Percentiles rank a stretch among this genome's conserved stretches.
phyloP scores from a whole-genome alignment of 2,888 invertebrate genomes.

The Ophion ellenae region DNA sequence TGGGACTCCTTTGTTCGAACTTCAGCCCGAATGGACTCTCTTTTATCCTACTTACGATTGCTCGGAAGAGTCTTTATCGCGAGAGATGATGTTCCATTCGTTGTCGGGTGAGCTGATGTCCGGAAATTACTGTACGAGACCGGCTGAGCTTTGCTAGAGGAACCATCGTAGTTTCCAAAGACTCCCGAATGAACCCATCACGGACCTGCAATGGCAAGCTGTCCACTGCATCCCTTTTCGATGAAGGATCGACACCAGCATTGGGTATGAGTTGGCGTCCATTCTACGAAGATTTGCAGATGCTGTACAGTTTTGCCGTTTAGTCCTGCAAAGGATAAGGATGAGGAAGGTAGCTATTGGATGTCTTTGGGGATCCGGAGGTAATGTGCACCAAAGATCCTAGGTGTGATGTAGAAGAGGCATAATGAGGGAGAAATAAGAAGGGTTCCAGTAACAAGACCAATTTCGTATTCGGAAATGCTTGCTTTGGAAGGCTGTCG shows the following conservation, averaged over 20 bases:
- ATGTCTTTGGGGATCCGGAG: conserved; percentile 6
- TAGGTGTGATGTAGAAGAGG: conserved; percentile 36
- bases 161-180: background rate
- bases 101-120: conserved; percentile 45
- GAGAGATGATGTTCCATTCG: conserved; percentile 30
- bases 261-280: background rate
- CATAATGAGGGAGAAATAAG: conserved; percentile 36
- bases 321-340: conserved; percentile 5
- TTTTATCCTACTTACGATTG: conserved; percentile 27
- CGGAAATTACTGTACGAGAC: conserved; percentile 45
- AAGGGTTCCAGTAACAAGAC: conserved; percentile 61
- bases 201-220: background rate
- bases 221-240: background rate
- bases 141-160: conserved; percentile 24
- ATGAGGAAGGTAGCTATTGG: background rate
- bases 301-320: background rate
- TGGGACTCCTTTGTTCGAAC: conserved; percentile 58
- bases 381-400: conserved; percentile 29
- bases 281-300: background rate
- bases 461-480: conserved; percentile 59
- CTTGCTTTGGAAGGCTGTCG: conserved; percentile 19
- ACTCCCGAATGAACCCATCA: background rate
- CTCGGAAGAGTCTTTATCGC: conserved; percentile 19
- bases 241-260: background rate
- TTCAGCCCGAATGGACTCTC: conserved; percentile 43